A percentile compares a stretch with the other conserved stretches of the same genome.
These are phyloP conservation scores for Prunella himalayana DNA, from an alignment of 2,113 vertebrate species.

Conservation along the genomic window DNA sequence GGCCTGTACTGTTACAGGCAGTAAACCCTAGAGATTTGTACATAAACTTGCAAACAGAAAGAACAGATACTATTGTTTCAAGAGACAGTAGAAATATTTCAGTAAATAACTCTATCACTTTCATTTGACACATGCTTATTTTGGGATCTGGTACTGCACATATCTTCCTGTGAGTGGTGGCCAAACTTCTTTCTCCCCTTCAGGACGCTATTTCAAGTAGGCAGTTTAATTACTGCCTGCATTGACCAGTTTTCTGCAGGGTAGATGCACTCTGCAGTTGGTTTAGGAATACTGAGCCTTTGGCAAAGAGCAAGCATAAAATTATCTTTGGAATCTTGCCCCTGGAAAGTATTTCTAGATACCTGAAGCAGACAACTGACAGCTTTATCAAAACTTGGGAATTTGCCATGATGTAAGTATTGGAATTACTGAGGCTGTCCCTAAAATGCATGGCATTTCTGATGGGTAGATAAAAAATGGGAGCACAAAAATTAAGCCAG, in stretches of 20 bases:
- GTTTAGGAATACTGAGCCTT: background rate
- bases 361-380: background rate
- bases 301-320: background rate
- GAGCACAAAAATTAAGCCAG: background rate
- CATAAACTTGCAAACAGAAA: background rate
- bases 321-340: background rate
- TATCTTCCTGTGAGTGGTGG: background rate
- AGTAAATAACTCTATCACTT: background rate
- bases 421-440: background rate
- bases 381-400: slow-evolving; percentile 14
- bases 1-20: too few relatives aligned
- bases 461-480: background rate
- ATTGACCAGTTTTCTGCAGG: background rate
- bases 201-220: background rate
- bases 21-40: background rate
- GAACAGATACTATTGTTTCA: background rate
- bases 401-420: background rate
- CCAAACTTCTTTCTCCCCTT: background rate
- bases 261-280: background rate
- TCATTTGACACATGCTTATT: background rate
- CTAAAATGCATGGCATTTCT: background rate
- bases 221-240: background rate
- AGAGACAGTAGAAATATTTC: background rate
- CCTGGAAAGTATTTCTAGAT: background rate
- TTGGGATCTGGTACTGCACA: background rate